Conservation (phyloP, 2,888 invertebrate genomes). For the Chrysolina americana region DNA sequence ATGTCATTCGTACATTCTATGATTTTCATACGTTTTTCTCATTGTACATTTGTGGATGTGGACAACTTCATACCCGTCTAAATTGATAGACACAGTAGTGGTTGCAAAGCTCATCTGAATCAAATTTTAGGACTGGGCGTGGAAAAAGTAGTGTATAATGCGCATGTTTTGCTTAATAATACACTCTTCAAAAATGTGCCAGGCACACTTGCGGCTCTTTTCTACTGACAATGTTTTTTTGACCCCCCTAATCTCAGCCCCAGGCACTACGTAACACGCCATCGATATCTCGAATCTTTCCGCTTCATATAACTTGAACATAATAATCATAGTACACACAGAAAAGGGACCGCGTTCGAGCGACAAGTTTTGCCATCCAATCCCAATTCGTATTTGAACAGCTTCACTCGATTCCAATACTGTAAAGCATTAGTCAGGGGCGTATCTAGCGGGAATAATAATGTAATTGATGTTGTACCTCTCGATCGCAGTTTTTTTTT, state of each 20-base stretch:
- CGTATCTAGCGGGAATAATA: not conserved
- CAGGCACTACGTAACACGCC: not conserved
- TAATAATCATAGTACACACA: conserved; percentile 8
- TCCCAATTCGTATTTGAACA: conserved; percentile 1
- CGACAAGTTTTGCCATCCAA: conserved; percentile 1
- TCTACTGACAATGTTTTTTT: not conserved
- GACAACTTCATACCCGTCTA: no score
- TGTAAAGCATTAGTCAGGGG: conserved; percentile 5
- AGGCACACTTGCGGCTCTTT: not conserved
- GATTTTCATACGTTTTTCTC: no score
- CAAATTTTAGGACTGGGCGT: no score
- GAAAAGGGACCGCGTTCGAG: conserved; percentile 7
- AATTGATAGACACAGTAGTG: no score
- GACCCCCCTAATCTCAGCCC: not conserved
- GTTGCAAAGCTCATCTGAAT: no score
- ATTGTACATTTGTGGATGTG: no score
- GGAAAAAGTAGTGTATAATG: no score
- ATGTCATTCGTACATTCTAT: no score
- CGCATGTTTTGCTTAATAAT: no score
- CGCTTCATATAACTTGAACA: not conserved
- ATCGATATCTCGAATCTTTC: conserved; percentile 4
- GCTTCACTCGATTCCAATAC: not conserved
- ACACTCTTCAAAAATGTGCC: not conserved
- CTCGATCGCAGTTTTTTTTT: no score
- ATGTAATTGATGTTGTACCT: no score